A percentile compares a stretch with the other conserved stretches of the same genome.
phyloP scores from a whole-genome alignment of 2,888 invertebrate species.

The Caenorhabditis macrosperma region DNA sequence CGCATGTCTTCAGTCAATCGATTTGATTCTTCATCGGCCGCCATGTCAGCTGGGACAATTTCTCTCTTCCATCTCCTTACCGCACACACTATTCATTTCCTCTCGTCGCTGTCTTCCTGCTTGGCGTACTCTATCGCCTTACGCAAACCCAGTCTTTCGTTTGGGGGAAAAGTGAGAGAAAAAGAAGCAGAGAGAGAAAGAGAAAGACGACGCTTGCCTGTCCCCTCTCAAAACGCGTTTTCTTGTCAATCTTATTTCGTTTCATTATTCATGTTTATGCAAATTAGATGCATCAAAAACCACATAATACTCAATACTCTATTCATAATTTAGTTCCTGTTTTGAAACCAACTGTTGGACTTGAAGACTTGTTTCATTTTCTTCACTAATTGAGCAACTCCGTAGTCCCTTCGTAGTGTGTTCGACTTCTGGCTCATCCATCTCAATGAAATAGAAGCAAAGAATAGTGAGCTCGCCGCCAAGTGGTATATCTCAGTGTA shows the following conservation, averaged over 20 bases:
- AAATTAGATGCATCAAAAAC: conserved; percentile 19
- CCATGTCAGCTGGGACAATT: conserved; percentile 46
- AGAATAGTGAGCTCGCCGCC: background rate
- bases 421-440: background rate
- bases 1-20: conserved; percentile 31
- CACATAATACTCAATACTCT: no score
- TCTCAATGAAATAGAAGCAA: background rate
- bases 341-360: no score
- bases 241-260: conserved; percentile 28
- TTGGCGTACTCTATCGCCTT: background rate
- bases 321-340: no score
- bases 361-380: no score
- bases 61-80: background rate
- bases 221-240: conserved; percentile 42
- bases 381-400: background rate
- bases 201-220: background rate
- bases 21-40: conserved; percentile 51
- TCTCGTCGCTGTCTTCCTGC: background rate
- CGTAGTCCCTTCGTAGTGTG: no score
- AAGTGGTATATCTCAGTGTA: conserved; percentile 29
- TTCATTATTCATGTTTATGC: conserved; percentile 19
- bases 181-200: conserved; percentile 27
- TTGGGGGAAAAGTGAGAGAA: conserved; percentile 22
- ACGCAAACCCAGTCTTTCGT: conserved; percentile 49
- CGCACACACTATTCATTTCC: background rate